phyloP scores from a whole-genome alignment of 1,140 invertebrate species.

The Parapsyche elsis region DNA sequence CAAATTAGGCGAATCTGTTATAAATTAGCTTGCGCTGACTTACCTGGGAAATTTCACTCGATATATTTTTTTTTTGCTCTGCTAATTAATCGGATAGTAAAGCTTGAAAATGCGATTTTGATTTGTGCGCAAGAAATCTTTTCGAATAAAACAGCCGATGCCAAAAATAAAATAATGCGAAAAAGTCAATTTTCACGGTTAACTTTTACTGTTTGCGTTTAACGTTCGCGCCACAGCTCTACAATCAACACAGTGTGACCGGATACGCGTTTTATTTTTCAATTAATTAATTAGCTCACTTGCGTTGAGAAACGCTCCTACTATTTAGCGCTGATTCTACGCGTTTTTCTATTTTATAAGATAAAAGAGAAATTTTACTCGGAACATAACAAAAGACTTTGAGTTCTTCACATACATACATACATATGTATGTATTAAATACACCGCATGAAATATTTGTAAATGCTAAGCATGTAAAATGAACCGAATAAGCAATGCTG shows the following conservation, averaged over 20 bases:
- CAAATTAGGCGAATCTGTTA: slow-evolving; percentile 11
- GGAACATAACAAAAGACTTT: no score
- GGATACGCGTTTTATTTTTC: background rate
- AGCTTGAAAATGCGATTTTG: slow-evolving; percentile 17
- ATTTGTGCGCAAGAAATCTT: background rate
- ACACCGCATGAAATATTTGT: no score
- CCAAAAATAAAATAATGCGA: background rate
- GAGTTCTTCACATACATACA: no score
- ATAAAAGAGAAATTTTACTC: no score
- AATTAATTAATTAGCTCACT: slow-evolving; percentile 17
- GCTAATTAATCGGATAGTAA: slow-evolving; percentile 15
- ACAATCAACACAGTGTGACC: background rate
- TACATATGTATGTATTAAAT: no score
- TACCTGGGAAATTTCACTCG: slow-evolving; percentile 12
- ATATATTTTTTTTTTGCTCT: background rate
- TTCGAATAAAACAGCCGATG: background rate
- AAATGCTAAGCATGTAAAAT: no score
- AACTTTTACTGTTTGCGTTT: slow-evolving; percentile 1
- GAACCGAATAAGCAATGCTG: no score
- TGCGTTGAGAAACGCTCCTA: background rate
- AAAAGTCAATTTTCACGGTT: slow-evolving; percentile 18
- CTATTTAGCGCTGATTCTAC: background rate
- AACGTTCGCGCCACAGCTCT: background rate
- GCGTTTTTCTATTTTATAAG: no score
- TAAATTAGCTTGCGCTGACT: background rate